These are phyloP conservation scores for Labrus mixtus DNA, from an alignment of 2,113 vertebrate species.

Conservation along the genomic window DNA sequence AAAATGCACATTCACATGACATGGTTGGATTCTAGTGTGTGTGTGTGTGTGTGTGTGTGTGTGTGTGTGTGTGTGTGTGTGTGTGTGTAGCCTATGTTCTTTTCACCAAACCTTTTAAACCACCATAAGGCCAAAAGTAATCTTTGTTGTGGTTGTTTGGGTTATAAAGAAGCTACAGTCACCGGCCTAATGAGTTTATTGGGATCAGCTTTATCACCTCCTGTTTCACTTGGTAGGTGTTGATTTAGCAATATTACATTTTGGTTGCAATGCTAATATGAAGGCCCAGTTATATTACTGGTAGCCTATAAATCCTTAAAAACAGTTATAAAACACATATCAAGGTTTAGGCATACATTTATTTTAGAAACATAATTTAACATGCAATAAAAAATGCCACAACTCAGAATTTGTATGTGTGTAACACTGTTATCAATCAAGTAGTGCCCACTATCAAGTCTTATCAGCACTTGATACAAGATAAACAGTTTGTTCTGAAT, in stretches of 20 bases:
- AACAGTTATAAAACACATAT: no score
- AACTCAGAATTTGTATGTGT: not conserved
- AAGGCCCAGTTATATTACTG: not conserved
- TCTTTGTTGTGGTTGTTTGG: conserved; percentile 34
- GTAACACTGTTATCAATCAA: not conserved
- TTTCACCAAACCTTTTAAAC: not conserved
- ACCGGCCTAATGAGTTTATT: conserved; percentile 67
- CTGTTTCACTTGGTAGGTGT: conserved; percentile 35
- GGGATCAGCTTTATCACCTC: conserved; percentile 70
- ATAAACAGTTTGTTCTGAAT: not conserved
- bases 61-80: no score
- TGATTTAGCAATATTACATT: conserved; percentile 32
- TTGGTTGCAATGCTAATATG: conserved; percentile 4
- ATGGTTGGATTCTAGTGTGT: not conserved
- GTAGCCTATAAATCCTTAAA: no score
- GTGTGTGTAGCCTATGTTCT: no score
- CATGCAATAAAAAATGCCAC: not conserved
- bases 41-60: no score
- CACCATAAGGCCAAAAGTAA: not conserved
- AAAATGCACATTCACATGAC: not conserved
- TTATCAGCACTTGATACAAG: not conserved
- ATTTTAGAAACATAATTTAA: no score
- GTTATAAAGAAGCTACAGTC: conserved; percentile 38
- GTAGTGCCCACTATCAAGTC: not conserved
- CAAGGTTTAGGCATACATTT: not conserved